These are phyloP conservation scores for Bryconaethiops microstoma DNA, from an alignment of 2,797 vertebrate species.

Conservation along the genomic window DNA sequence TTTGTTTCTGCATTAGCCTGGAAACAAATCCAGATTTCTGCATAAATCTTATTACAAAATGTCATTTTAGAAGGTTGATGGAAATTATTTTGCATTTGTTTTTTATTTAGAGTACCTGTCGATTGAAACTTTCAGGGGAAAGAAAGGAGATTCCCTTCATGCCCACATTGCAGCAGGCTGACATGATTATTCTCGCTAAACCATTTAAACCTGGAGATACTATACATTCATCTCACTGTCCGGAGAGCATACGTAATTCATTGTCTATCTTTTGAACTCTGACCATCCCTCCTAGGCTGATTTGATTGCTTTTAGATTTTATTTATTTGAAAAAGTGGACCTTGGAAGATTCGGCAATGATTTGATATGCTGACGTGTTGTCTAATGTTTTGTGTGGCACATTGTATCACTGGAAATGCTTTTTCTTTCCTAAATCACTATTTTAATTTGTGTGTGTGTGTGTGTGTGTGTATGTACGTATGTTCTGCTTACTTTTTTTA, in stretches of 20 bases:
- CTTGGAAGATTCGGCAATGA: conserved; percentile 13
- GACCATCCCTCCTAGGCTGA: not conserved
- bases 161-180: not conserved
- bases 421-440: conserved; percentile 11
- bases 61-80: not conserved
- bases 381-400: conserved; percentile 31
- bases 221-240: conserved; percentile 7
- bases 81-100: conserved; percentile 5
- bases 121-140: not conserved
- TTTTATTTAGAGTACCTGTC: not conserved
- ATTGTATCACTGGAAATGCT: conserved; percentile 49
- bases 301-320: conserved; percentile 30
- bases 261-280: not conserved
- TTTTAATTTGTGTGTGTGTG: conserved; percentile 41
- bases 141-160: conserved; percentile 1
- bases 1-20: not conserved
- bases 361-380: conserved; percentile 23
- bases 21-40: not conserved
- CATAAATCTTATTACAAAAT: not conserved
- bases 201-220: not conserved
- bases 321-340: conserved; percentile 47
- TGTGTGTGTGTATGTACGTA: conserved; percentile 35
- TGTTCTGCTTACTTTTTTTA: conserved; percentile 65
- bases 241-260: not conserved
- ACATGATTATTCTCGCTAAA: not conserved